A percentile compares a stretch with the other conserved stretches of the same genome.
Evolutionary conservation across 2,888 invertebrate species (phyloP).

Genomic region (Clanis bilineata): DNA sequence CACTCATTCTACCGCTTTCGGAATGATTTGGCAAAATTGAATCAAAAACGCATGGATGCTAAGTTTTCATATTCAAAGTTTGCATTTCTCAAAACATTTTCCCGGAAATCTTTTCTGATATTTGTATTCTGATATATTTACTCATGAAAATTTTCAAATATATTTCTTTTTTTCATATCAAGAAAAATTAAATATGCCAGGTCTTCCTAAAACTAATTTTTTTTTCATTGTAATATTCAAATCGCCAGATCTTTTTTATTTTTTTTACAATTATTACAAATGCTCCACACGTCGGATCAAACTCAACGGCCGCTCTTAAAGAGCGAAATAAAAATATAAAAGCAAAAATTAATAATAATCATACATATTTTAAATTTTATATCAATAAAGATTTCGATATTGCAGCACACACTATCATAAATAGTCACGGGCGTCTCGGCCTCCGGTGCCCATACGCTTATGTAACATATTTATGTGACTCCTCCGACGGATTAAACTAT

Average conservation of each 20-base stretch:
- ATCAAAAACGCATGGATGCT: slow-evolving; percentile 38
- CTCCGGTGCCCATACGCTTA: too few species aligned
- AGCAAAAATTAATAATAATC: slow-evolving; percentile 50
- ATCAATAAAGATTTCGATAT: slow-evolving; percentile 66
- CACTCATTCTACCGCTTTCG: slow-evolving; percentile 44
- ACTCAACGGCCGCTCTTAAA: slow-evolving; percentile 45
- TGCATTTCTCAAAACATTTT: slow-evolving; percentile 43
- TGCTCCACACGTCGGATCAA: slow-evolving; percentile 36
- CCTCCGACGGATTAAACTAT: too few species aligned
- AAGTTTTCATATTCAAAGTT: not conserved
- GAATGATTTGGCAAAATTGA: slow-evolving; percentile 50
- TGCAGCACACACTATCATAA: slow-evolving; percentile 71
- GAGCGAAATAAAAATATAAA: slow-evolving; percentile 49
- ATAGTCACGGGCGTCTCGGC: too few species aligned
- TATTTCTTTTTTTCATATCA: slow-evolving; percentile 9
- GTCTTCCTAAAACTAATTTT: slow-evolving; percentile 42
- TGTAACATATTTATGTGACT: too few species aligned
- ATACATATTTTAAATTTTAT: slow-evolving; percentile 61
- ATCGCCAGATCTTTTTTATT: slow-evolving; percentile 50
- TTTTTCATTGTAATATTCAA: slow-evolving; percentile 39
- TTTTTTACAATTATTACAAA: slow-evolving; percentile 19
- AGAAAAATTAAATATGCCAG: slow-evolving; percentile 31
- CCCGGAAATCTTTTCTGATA: slow-evolving; percentile 59
- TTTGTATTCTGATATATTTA: slow-evolving; percentile 51
- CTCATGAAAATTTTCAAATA: slow-evolving; percentile 34